These are phyloP conservation scores for Notothenia rossii DNA, from an alignment of 2,113 vertebrate species.

Conservation along the genomic window DNA sequence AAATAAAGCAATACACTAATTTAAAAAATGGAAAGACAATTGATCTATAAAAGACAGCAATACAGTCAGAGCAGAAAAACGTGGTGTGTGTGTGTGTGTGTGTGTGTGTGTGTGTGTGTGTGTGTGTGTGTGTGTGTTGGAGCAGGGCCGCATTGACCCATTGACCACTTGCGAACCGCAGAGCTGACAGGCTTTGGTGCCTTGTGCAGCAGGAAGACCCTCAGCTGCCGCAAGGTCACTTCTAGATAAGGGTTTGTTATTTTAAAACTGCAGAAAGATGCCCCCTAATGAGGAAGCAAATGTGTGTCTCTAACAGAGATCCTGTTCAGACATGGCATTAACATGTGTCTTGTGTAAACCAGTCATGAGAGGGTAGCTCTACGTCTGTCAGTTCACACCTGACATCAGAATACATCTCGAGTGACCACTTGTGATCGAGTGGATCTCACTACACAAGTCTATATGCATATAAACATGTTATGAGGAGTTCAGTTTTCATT, in stretches of 20 bases:
- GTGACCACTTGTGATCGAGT: too few species aligned
- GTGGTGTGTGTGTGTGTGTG: background rate
- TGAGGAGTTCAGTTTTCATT: too few species aligned
- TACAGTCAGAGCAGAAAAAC: background rate
- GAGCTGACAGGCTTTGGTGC: constrained; percentile 14
- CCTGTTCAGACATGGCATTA: background rate
- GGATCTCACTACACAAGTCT: too few species aligned
- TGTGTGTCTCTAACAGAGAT: background rate
- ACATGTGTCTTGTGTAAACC: too few species aligned
- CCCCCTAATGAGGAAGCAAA: background rate
- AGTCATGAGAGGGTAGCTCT: too few species aligned
- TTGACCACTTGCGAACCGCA: background rate
- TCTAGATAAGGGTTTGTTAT: background rate
- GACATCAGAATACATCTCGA: too few species aligned
- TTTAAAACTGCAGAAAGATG: background rate
- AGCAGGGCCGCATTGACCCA: background rate
- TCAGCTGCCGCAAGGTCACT: constrained; percentile 36
- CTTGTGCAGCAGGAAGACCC: background rate
- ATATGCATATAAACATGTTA: too few species aligned
- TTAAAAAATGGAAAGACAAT: background rate
- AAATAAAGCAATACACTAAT: constrained; percentile 12
- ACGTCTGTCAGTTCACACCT: too few species aligned
- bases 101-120: background rate
- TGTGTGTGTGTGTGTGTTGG: background rate
- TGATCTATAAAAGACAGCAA: background rate